Base-by-base conservation (phyloP, 2,888 invertebrate species). In the Apoda limacodes region DNA sequence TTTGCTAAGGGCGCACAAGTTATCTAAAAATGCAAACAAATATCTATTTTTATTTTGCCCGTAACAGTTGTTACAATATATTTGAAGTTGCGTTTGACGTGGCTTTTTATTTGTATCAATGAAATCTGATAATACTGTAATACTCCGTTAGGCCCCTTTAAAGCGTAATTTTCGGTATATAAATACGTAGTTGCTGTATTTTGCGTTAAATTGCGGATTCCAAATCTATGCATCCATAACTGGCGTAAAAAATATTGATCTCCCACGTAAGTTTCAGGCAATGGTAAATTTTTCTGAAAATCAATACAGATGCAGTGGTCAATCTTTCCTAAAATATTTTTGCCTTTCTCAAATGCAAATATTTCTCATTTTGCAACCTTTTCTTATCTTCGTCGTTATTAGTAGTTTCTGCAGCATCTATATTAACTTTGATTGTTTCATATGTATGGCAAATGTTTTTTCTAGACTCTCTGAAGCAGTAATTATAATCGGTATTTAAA, bases 41-140 rank as follows among this genome's bases (percentile, higher is more conserved):
- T 25, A 43, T 26, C 31, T 33, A 26, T 40, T 39, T 25, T 40
- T 42, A 12, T 43, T 43, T 29, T 39, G 40, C 15, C 26, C 22
- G 10, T 27, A 30, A 13, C 34, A 37, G 14, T 31, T 25, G 14
- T 30, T 25, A 9, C 25, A 30, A 15, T 23, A 37, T 9, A 34
- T 9, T n/a, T 34, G 25, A 6, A 36, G 22, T 2, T 25, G 24
- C 2, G 30, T 30, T n/a, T 36, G 36, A 15, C 5, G 13, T 11
- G 12, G 30, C 13, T 22, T 24, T 28, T 28, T 34, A 17, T 6
- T 25, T 25, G n/a, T 22, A 35, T 9, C 27, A 4, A 24, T 28
- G 28, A 24, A 35, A 31, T 7, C 21, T 25, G 4, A 5, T 24
- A 12, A 13, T 13, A 24, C 13, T 24, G 4, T 13, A 11, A 24